Evolutionary conservation across 1,140 invertebrate genomes (phyloP), one percentile per base, ranked within the genome.

Genomic region (Mercenaria mercenaria): DNA sequence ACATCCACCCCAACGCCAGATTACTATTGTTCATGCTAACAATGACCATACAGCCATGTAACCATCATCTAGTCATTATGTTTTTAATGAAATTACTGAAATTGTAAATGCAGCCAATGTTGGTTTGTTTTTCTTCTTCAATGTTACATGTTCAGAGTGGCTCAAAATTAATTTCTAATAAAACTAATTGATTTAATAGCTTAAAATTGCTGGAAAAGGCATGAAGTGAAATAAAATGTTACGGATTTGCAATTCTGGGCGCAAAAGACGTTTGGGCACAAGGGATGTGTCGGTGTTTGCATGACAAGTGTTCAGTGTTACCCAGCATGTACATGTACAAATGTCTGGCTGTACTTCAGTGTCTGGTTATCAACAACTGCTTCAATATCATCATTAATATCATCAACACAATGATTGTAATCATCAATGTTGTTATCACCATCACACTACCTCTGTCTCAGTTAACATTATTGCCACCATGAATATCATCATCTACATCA

Each of bases 331-430:
- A 29, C 39, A 15, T 72, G 67, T 72, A 39, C 18, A 39, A 72
- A 72, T 72, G 67, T 72, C 67, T 72, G 67, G 67, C 67, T 72
- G 23, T 2, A 72, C 67, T 64, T 64, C 59, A 64, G 59, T n/a
- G n/a, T 64, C 26, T 64, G 59, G 43, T n/a, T n/a, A n/a, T n/a
- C n/a, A n/a, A n/a, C n/a, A n/a, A n/a, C n/a, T n/a, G n/a, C n/a
- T n/a, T n/a, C n/a, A n/a, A n/a, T n/a, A n/a, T n/a, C n/a, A n/a
- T n/a, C n/a, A 50, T 50, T 20, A 11, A 10, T 50, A 50, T 50
- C 47, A 50, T 50, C 47, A 50, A 50, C 47, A 50, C n/a, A n/a
- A 50, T 50, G 20, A 10, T 50, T 11, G 47, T 50, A 10, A 50
- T 50, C 47, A 50, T 50, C 47, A 50, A 20, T 20, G 20, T 50